Base-by-base conservation (phyloP, 2,888 invertebrate species). In the Trissonchulus latispiculum region DNA sequence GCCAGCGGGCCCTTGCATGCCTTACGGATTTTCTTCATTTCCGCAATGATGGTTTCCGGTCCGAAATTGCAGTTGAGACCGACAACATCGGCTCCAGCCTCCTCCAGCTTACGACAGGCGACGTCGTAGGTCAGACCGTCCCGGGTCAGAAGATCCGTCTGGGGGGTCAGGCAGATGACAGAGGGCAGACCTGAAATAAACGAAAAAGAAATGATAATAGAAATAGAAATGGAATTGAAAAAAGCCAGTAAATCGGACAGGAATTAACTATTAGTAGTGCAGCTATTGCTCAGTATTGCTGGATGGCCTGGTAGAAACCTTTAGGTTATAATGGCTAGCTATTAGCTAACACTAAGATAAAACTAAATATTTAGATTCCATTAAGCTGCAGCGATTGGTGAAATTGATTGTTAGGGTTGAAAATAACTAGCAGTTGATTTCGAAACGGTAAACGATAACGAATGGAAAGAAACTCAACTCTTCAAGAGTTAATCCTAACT, bases 21-120 rank as follows among this genome's bases (percentile, higher is more conserved):
- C 75, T 79, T 75, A 28, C 77, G 74, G 32, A 80, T 77, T 23
- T 81, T 77, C 37, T 75, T 76, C 8, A 82, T 69, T 1, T 80
- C 72, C 15, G 80, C 80, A n/a, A 81, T 32, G 78, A 80, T 81
- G 35, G 79, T 77, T 0, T 33, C 37, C 2, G 82, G 83, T 29
- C 83, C 83, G 36, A 79, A 67, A 35, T 76, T 77, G 77, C 81
- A 83, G 74, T 83, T 83, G 1, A 83, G 71, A 0, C 82, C 82
- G 0, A 82, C 81, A 18, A 82, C 82, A 36, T 77, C 80, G 1
- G 82, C 82, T 0, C 82, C 82, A 29, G 76, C 78, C 28, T 80
- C 78, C 74, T 81, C 79, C 66, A 83, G 75, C 62, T 72, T 73
- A n/a, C 77, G 74, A 33, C 78, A 78, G 0, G 81, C 81, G 36